These are phyloP conservation scores for Passer domesticus DNA, from an alignment of 2,113 vertebrate species.

Conservation along the genomic window DNA sequence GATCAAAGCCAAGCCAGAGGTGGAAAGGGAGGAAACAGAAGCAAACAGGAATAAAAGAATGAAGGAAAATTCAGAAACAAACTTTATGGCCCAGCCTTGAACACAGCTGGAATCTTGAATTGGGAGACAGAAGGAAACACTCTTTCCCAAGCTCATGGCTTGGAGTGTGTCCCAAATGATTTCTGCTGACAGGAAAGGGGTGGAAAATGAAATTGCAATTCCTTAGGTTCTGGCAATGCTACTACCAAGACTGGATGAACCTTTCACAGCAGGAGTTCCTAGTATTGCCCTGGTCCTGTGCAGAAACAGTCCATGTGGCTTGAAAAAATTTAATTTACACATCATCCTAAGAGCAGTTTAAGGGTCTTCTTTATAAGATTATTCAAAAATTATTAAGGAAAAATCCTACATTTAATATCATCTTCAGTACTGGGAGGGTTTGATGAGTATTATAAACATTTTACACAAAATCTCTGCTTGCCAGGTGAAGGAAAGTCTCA, in stretches of 20 bases:
- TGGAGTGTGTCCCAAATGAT: background rate
- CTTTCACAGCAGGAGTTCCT: background rate
- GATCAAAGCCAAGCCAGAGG: slow-evolving; percentile 31
- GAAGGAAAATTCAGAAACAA: slow-evolving; percentile 18
- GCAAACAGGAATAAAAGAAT: slow-evolving; percentile 35
- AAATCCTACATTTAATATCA: background rate
- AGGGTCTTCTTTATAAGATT: background rate
- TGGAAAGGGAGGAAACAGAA: slow-evolving; percentile 9
- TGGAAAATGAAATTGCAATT: background rate
- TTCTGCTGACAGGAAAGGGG: background rate
- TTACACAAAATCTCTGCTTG: background rate
- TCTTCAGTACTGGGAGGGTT: background rate
- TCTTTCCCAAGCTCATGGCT: background rate
- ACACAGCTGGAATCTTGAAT: background rate
- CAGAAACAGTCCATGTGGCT: background rate
- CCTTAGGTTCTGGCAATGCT: background rate
- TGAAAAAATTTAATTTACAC: background rate
- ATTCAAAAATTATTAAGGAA: background rate
- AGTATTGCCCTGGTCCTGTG: background rate
- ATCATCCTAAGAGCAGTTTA: background rate
- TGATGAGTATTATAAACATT: background rate
- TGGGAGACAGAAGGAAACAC: background rate
- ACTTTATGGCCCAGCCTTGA: background rate
- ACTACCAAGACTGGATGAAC: background rate
- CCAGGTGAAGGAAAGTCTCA: background rate